A percentile compares a stretch with the other conserved stretches of the same genome.
Evolutionary conservation across 2,797 vertebrate genomes (phyloP).

Genomic region (Rhynchonycteris naso): DNA sequence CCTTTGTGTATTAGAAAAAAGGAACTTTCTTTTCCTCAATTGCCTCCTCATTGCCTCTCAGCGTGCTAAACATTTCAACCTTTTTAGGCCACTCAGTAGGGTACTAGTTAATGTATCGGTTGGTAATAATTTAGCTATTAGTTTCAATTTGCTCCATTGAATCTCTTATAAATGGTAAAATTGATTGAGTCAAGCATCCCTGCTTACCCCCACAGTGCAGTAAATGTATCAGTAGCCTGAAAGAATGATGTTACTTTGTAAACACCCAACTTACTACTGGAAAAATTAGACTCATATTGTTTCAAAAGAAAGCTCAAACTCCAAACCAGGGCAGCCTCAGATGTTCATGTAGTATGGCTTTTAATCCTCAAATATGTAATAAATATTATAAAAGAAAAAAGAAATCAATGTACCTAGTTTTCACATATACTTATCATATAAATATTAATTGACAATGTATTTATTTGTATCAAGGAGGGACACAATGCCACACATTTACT

Average conservation of each 20-base stretch:
- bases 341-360: neutral
- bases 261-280: neutral
- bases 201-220: neutral
- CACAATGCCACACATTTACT: neutral
- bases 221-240: neutral
- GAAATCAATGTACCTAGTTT: neutral
- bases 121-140: slow-evolving; percentile 45
- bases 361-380: neutral
- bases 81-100: slow-evolving; percentile 1
- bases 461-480: neutral
- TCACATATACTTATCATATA: neutral
- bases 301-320: neutral
- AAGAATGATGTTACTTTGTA: neutral
- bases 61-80: neutral
- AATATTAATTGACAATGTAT: neutral
- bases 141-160: slow-evolving; percentile 45
- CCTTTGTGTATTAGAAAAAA: neutral
- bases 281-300: neutral
- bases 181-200: neutral
- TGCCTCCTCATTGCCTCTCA: neutral
- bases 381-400: neutral
- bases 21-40: neutral
- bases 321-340: neutral
- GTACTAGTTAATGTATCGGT: neutral
- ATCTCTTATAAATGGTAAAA: slow-evolving; percentile 30